phyloP scores from a whole-genome alignment of 2,888 invertebrate genomes.

The Limenitis camilla region DNA sequence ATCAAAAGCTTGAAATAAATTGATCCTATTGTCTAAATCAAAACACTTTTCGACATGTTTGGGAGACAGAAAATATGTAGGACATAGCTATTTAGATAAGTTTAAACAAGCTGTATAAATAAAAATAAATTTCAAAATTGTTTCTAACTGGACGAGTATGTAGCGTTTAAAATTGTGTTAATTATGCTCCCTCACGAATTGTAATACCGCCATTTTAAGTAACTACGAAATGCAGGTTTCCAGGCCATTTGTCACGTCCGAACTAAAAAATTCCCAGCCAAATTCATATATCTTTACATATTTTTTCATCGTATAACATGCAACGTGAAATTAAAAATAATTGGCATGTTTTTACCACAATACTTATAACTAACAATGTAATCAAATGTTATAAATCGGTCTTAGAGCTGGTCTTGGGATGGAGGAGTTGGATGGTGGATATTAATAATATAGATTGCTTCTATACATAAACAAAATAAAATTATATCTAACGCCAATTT shows the following conservation, averaged over 20 bases:
- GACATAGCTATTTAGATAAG: no score
- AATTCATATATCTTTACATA: background rate
- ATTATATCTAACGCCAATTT: background rate
- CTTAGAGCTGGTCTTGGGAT: no score
- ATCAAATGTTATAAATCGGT: no score
- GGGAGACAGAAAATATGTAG: no score
- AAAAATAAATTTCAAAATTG: conserved; percentile 11
- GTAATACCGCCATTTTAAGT: conserved; percentile 11
- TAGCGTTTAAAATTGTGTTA: conserved; percentile 14
- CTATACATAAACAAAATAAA: background rate
- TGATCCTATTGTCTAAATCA: no score
- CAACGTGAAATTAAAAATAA: no score
- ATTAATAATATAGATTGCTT: no score
- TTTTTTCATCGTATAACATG: background rate
- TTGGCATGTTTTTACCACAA: no score
- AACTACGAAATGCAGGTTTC: conserved; percentile 12
- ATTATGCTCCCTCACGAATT: conserved; percentile 19
- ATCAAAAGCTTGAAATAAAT: background rate
- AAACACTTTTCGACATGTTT: no score
- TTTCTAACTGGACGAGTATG: conserved; percentile 11
- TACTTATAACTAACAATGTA: no score
- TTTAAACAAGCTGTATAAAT: no score
- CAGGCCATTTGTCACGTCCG: conserved; percentile 4
- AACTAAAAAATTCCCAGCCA: background rate
- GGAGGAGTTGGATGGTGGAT: no score